A percentile compares a stretch with the other conserved stretches of the same genome.
Evolutionary conservation across 2,113 vertebrate species (phyloP).

Genomic region (Erythrocercus mccallii): DNA sequence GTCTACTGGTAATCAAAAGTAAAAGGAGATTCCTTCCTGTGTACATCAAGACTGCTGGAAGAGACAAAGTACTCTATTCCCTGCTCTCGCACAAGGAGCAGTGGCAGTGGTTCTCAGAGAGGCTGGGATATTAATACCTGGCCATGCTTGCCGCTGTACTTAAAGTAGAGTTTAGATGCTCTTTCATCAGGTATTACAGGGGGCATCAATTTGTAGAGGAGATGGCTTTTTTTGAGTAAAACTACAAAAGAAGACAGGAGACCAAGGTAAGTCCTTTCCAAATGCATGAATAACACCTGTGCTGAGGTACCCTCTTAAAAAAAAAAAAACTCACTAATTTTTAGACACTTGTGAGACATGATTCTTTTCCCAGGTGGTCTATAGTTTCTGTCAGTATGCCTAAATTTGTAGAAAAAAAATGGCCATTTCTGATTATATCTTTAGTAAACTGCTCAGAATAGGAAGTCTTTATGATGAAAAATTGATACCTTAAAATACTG

Average conservation of each 20-base stretch:
- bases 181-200: neutral
- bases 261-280: neutral
- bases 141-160: neutral
- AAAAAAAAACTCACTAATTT: neutral
- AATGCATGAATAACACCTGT: neutral
- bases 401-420: neutral
- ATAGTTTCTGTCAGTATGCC: neutral
- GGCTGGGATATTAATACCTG: neutral
- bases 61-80: neutral
- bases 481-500: neutral
- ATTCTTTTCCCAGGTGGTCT: neutral
- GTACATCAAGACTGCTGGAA: neutral
- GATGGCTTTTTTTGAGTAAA: neutral
- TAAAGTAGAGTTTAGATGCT: neutral
- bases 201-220: accelerated
- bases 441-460: neutral
- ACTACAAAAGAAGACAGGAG: neutral
- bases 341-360: neutral
- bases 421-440: neutral
- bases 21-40: neutral
- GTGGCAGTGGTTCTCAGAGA: neutral
- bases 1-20: neutral
- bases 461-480: neutral
- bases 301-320: neutral
- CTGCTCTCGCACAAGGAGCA: neutral